Base-by-base conservation (phyloP, 2,113 vertebrate species). In the Stigmatopora argus region DNA sequence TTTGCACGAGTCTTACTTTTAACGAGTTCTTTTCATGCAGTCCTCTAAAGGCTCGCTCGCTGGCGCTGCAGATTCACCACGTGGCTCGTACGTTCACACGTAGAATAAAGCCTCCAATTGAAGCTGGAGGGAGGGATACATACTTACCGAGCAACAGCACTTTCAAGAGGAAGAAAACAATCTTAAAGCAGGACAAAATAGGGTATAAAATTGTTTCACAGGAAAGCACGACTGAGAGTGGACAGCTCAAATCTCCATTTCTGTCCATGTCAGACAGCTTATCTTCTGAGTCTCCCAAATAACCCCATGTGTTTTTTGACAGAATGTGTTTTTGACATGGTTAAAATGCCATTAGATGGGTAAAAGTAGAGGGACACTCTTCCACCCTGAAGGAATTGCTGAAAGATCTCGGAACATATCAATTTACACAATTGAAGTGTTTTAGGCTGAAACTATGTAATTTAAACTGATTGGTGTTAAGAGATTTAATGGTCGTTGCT, bases 11-110 rank as follows among this genome's bases (percentile, higher is more conserved):
- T 82, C 74, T 70, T 66, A 85, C 60, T 85, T 89, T 87, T 88
- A 87, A 89, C 87, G 82, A 85, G 79, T 78, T 87, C 79, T 86
- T 83, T 85, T 80, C 75, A 83, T 83, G 82, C 80, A 83, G 79
- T 74, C 77, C 84, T 78, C 64, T 3, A 26, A 56, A 66, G 75
- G 69, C 75, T 85, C 73, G 62, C 73, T 79, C 73, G 67, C 77
- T 60, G 83, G 75, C 76, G 71, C 80, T 79, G 79, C 68, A 83
- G 77, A 83, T 83, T 80, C 74, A 73, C 78, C 62, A 31, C 79
- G 85, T 73, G 73, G 57, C 77, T 72, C 73, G 67, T 75, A 77
- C 64, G 1, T 61, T 61, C 59, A 19, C 34, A 6, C 41, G 72
- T 44, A 69, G 75, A 68, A 61, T 82, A 73, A 84, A 78, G 73